Evolutionary conservation across 2,888 invertebrate genomes (phyloP).

Genomic region (Clitarchus hookeri): DNA sequence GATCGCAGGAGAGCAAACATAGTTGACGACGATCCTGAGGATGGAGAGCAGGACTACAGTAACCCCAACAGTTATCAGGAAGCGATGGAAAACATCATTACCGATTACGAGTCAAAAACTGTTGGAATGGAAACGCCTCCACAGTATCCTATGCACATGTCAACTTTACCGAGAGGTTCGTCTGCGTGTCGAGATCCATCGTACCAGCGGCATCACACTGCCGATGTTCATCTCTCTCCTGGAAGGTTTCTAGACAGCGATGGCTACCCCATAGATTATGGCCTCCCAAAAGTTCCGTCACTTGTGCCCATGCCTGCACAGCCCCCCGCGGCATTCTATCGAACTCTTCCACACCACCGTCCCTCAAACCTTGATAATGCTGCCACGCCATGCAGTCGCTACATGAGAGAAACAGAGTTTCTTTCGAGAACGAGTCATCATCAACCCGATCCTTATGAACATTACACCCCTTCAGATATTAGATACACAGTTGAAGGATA

Average conservation of each 20-base stretch:
- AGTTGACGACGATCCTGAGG: slow-evolving; percentile 50
- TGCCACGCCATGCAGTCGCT: slow-evolving; percentile 61
- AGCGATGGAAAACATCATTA: slow-evolving; percentile 49
- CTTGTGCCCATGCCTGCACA: slow-evolving; percentile 41
- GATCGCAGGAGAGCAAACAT: slow-evolving; percentile 51
- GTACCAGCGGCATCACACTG: slow-evolving; percentile 59
- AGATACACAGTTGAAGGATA: slow-evolving; percentile 82
- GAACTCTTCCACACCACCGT: slow-evolving; percentile 75
- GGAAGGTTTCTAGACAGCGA: slow-evolving; percentile 75
- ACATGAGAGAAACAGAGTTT: slow-evolving; percentile 69
- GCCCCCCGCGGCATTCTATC: slow-evolving; percentile 60
- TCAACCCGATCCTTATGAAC: slow-evolving; percentile 55
- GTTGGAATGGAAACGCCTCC: slow-evolving; percentile 7
- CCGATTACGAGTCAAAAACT: slow-evolving; percentile 45
- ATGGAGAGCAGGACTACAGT: slow-evolving; percentile 52
- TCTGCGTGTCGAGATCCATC: slow-evolving; percentile 57
- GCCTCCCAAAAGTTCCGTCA: slow-evolving; percentile 68
- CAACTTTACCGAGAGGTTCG: slow-evolving; percentile 58
- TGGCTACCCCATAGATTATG: slow-evolving; percentile 79
- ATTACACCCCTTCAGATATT: slow-evolving; percentile 59
- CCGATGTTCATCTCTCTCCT: slow-evolving; percentile 75
- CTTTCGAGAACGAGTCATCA: slow-evolving; percentile 58
- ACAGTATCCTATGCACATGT: slow-evolving; percentile 53
- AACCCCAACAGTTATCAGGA: slow-evolving; percentile 49
- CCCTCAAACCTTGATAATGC: slow-evolving; percentile 47